Evolutionary conservation across 2,888 invertebrate genomes (phyloP), one percentile per base, ranked within the genome.

Genomic region (Priocnemis perturbator): DNA sequence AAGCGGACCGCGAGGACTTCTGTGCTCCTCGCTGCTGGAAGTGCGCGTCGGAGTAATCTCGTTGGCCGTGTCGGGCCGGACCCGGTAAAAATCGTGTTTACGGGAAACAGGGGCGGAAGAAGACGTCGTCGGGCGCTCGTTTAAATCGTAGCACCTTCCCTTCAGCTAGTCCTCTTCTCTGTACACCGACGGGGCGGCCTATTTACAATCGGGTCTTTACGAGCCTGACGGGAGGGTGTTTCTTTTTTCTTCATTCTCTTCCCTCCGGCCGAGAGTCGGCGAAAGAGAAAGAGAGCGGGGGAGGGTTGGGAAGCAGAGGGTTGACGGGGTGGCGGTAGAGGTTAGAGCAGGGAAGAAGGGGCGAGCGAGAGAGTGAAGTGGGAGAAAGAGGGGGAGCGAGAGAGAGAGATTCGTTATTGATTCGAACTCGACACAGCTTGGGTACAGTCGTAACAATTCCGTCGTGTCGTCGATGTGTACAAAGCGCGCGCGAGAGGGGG

Each of bases 341-440:
- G 37, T 37, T 56, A 69, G 68, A 60, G 64, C n/a, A 47, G 15
- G 5, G 3, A 50, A 4, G 19, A 19, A n/a, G 17, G 50, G 4
- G 50, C 45, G 44, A 37, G 30, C 45, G 65, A 60, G 56, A 56
- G 30, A 30, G 52, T 20, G 60, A 55, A 60, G 50, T 50, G 45
- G 11, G 58, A 56, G 50, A 59, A 23, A 23, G 37, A 56, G 69
- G 60, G 68, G 47, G 21, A 55, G 62, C 67, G 73, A 58, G 68
- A 59, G 45, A 69, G 73, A 75, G 76, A 74, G 60, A 78, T 81
- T 79, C 81, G 81, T 79, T 79, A 79, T 81, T 81, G 79, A 81
- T 81, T 78, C 81, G 78, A 79, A 79, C 74, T 74, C 81, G 74
- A 74, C 81, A 74, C 69, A 76, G 76, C 67, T 76, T 73, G 81